These are phyloP conservation scores for Urocitellus parryii DNA, from an alignment of 2,113 vertebrate genomes.

Conservation along the genomic window DNA sequence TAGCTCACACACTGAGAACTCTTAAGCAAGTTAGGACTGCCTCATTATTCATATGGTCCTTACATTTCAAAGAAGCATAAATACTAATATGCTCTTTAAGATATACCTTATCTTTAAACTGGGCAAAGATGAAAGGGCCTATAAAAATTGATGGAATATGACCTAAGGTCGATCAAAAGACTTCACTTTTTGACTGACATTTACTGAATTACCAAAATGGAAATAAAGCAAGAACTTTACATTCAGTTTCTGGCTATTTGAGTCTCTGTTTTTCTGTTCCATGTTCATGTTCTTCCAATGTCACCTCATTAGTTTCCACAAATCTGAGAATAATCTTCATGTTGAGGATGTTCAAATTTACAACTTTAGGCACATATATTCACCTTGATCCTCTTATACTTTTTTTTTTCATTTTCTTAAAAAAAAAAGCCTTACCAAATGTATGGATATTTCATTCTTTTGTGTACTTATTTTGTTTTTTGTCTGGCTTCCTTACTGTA, in stretches of 20 bases:
- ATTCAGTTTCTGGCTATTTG: not conserved
- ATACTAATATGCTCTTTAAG: not conserved
- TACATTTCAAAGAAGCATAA: not conserved
- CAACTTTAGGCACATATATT: not conserved
- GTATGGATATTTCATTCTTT: not conserved
- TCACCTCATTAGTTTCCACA: not conserved
- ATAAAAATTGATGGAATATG: not conserved
- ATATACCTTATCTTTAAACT: not conserved
- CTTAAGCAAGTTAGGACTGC: not conserved
- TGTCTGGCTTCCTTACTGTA: not conserved
- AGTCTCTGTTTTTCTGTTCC: not conserved
- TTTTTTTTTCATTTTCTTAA: not conserved
- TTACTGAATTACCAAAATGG: conserved; percentile 15
- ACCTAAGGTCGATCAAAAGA: not conserved
- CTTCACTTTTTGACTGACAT: not conserved
- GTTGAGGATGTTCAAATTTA: not conserved
- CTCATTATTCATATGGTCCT: not conserved
- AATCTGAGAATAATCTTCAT: not conserved
- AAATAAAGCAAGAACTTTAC: not conserved
- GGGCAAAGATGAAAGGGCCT: not conserved
- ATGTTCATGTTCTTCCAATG: not conserved
- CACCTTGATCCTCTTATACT: accelerated
- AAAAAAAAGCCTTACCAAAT: not conserved
- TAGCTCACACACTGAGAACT: not conserved
- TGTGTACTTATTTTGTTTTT: not conserved